A percentile compares a stretch with the other conserved stretches of the same genome.
Evolutionary conservation across 2,113 vertebrate species (phyloP).

Genomic region (Setophaga kirtlandii): DNA sequence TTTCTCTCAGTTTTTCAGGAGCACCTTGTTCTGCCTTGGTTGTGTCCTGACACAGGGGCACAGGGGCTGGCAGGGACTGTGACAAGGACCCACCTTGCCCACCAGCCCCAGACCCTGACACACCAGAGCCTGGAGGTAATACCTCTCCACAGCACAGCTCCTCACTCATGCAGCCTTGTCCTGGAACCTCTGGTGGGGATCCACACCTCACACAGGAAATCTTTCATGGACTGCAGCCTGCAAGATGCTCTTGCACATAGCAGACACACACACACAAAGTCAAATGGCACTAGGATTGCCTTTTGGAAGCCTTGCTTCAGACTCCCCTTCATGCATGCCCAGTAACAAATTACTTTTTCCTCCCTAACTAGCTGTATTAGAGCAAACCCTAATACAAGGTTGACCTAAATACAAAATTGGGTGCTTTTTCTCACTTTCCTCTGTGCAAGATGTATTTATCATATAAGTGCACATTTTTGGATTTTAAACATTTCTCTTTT

Average conservation of each 20-base stretch:
- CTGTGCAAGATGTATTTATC: neutral
- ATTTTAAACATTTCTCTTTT: slow-evolving; percentile 10
- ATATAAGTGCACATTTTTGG: neutral
- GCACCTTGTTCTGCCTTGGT: neutral
- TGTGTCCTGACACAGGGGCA: rapidly evolving
- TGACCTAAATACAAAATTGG: neutral
- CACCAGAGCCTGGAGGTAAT: neutral
- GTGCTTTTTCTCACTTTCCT: neutral
- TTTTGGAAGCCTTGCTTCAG: neutral
- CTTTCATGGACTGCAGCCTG: neutral
- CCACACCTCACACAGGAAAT: rapidly evolving
- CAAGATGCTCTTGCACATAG: too few species aligned
- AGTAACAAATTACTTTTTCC: neutral
- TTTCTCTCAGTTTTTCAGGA: neutral
- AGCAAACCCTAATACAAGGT: neutral
- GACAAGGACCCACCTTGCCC: neutral
- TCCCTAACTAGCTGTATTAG: slow-evolving; percentile 16
- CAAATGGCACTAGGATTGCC: neutral
- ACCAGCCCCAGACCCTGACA: rapidly evolving
- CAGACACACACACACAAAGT: neutral
- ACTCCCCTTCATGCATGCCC: neutral
- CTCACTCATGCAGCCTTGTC: rapidly evolving
- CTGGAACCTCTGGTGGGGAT: neutral
- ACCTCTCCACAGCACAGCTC: neutral
- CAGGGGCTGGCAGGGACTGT: neutral